phyloP scores from a whole-genome alignment of 2,888 invertebrate genomes.

The Melieria crassipennis region DNA sequence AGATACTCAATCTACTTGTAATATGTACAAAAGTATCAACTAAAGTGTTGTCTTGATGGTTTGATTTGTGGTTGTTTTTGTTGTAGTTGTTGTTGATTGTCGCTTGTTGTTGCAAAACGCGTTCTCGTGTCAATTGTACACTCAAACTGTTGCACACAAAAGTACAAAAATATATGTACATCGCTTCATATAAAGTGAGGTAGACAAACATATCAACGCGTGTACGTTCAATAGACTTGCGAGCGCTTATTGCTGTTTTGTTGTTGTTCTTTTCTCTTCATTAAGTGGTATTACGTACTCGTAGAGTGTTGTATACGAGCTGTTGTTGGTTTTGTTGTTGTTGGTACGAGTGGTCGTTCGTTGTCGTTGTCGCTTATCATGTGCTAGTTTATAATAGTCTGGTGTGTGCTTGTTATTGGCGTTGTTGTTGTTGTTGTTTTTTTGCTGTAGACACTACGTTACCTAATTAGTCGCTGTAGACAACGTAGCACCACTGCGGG shows the following conservation, averaged over 20 bases:
- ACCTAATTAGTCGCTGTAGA: constrained; percentile 60
- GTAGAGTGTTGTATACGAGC: no score
- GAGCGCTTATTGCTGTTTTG: not conserved
- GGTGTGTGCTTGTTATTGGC: constrained; percentile 49
- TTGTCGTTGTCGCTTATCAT: constrained; percentile 35
- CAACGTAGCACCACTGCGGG: constrained; percentile 58
- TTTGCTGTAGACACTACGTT: constrained; percentile 53
- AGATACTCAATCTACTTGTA: no score
- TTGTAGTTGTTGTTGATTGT: no score
- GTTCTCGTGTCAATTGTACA: no score
- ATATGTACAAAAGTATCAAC: no score
- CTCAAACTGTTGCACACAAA: constrained; percentile 50
- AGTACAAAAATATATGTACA: constrained; percentile 23
- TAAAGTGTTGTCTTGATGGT: no score
- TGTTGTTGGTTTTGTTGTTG: constrained; percentile 21
- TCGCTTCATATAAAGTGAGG: not conserved
- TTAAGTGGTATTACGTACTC: constrained; percentile 19
- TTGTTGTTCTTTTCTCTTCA: not conserved
- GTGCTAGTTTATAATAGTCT: constrained; percentile 49
- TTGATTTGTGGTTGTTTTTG: no score
- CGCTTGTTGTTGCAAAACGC: no score
- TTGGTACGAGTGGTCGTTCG: constrained; percentile 14
- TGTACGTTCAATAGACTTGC: constrained; percentile 7
- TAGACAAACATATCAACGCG: constrained; percentile 29
- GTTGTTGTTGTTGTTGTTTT: constrained; percentile 40